Conservation (phyloP, 1,140 invertebrate species). For the Muscidifurax raptorellus region DNA sequence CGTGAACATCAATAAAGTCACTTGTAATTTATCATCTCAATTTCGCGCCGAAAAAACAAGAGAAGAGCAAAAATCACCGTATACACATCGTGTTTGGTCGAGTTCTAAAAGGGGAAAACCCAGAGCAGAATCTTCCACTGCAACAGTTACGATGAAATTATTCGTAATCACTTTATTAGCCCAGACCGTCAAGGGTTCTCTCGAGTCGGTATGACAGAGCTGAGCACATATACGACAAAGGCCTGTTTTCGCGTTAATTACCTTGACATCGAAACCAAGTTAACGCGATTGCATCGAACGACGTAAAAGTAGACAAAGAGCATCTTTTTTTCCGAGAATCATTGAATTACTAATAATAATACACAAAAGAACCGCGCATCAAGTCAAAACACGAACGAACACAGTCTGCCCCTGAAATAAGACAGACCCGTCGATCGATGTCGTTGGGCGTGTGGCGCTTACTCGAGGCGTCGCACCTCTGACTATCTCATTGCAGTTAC, state of each 20-base stretch:
- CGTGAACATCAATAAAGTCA: too few relatives aligned
- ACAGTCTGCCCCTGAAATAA: slow-evolving; percentile 53
- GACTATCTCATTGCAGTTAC: background rate
- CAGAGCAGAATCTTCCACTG: background rate
- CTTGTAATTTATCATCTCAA: too few relatives aligned
- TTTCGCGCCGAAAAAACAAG: background rate
- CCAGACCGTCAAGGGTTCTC: background rate
- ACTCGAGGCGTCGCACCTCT: slow-evolving; percentile 10
- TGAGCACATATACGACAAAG: background rate
- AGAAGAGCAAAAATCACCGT: background rate
- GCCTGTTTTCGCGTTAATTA: slow-evolving; percentile 42
- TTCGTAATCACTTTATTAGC: background rate
- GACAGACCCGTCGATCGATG: slow-evolving; percentile 45
- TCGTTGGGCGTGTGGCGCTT: slow-evolving; percentile 37
- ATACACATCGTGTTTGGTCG: background rate
- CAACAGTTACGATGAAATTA: background rate
- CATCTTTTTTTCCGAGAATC: background rate
- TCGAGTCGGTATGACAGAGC: background rate
- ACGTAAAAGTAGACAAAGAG: background rate
- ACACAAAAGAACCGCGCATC: background rate
- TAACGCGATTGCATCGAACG: background rate
- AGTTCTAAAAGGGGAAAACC: slow-evolving; percentile 60
- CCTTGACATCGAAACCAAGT: background rate
- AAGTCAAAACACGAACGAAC: background rate
- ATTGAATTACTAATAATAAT: background rate